These are phyloP conservation scores for Athalia circularis DNA, from an alignment of 2,888 invertebrate species.

Conservation along the genomic window DNA sequence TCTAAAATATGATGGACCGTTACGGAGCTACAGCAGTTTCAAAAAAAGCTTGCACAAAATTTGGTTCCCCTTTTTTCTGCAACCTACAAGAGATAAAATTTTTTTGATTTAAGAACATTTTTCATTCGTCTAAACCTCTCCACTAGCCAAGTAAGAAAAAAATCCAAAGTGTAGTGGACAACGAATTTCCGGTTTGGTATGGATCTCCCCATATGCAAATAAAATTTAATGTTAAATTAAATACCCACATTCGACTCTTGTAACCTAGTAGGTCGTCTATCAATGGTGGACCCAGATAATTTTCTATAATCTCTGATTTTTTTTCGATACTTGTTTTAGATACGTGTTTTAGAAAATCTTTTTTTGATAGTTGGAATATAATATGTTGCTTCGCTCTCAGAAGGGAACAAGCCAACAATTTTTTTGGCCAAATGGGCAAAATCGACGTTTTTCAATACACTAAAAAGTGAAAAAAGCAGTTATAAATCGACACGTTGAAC, in stretches of 20 bases:
- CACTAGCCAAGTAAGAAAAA: no score
- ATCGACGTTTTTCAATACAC: not conserved
- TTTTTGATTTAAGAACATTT: no score
- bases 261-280: not conserved
- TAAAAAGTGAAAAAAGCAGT: not conserved
- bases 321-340: conserved; percentile 15
- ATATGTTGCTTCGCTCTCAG: not conserved
- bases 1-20: no score
- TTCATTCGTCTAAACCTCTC: no score
- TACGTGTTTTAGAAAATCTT: not conserved
- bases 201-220: no score
- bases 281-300: not conserved
- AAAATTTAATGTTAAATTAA: not conserved
- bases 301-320: not conserved
- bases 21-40: no score
- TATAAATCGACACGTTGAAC: no score
- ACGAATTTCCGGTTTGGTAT: no score
- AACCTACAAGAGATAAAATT: no score
- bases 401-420: conserved; percentile 12
- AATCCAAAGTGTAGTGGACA: no score
- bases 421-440: not conserved
- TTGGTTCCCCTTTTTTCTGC: no score
- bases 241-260: not conserved
- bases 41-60: no score
- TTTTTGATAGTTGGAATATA: conserved; percentile 9